Evolutionary conservation across 1,140 invertebrate species (phyloP).

Genomic region (Drosophila sp.): DNA sequence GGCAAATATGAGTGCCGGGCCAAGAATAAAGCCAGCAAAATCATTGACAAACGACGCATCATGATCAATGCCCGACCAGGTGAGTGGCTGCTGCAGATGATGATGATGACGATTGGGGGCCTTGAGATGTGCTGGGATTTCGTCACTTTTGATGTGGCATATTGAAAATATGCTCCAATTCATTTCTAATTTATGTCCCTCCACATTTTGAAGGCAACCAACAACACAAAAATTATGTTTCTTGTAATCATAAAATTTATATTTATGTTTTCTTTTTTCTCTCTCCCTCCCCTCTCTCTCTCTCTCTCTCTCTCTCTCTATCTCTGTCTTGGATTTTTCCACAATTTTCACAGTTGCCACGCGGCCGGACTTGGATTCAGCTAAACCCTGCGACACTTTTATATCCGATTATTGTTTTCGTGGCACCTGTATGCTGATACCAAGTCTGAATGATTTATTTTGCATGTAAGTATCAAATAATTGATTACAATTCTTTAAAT

Average conservation of each 20-base stretch:
- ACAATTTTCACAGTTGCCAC: constrained; percentile 37
- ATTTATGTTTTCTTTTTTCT: constrained; percentile 18
- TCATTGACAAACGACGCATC: constrained; percentile 69
- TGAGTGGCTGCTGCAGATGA: constrained; percentile 41
- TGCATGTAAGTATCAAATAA: constrained; percentile 88
- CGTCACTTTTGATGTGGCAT: constrained; percentile 26
- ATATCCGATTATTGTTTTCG: constrained; percentile 88
- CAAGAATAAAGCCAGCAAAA: constrained; percentile 80
- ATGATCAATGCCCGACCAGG: constrained; percentile 77
- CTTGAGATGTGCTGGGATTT: constrained; percentile 18
- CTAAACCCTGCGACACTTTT: constrained; percentile 57
- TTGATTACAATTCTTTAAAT: not conserved
- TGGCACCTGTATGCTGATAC: constrained; percentile 91
- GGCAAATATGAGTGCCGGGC: constrained; percentile 90
- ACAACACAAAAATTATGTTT: constrained; percentile 10
- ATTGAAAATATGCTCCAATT: constrained; percentile 63
- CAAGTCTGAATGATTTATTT: constrained; percentile 89
- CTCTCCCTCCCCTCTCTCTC: constrained; percentile 10
- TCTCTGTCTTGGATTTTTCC: not conserved
- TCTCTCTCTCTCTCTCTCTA: constrained; percentile 12
- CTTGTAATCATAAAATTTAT: constrained; percentile 23
- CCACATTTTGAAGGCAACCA: constrained; percentile 44
- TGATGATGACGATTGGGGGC: not conserved
- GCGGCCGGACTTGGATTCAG: constrained; percentile 47
- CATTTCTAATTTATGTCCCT: constrained; percentile 69